Base-by-base conservation (phyloP, 2,888 invertebrate species). In the Caenorhabditis sp. region DNA sequence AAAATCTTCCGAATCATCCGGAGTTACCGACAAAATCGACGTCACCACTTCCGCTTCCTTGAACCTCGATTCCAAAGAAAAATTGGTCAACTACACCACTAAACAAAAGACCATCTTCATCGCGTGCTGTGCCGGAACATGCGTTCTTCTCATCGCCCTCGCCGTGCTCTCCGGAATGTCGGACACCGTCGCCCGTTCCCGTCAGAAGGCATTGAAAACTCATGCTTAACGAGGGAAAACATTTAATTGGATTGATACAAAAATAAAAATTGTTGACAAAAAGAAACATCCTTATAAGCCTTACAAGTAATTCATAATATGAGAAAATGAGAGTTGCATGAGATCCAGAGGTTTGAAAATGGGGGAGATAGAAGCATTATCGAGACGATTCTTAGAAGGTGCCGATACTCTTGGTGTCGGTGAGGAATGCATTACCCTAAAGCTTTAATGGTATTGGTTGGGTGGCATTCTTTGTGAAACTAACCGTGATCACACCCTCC, bases 91-190 rank as follows among this genome's bases (percentile, higher is more conserved):
- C 5, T 83, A 83, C 28, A 82, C 77, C 12, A 38, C 38, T 12
- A 38, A 38, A 38, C 80, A 80, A 44, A 80, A 80, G 35, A 80
- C 80, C 0, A 63, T 80, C 47, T 80, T 80, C 80, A 31, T 80
- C 26, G 74, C 80, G 16, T 74, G 74, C 58, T 74, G 68, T 41
- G 80, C 2, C 12, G 38, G 38, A 38, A 38, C 38, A 12, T 38
- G 38, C 12, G 38, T 38, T 38, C 6, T 38, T 38, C 38, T 38
- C 10, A 38, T 38, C 12, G 38, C 38, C 2, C 38, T 38, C 38
- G 38, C 38, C 12, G 38, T 38, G 6, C 38, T 38, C 6, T 38
- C 38, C 38, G 38, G 38, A 38, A 38, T 38, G 38, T 38, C 38
- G 6, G 38, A 38, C 12, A 38, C 38, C 38, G 38, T 38, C 12